Evolutionary conservation across 2,888 invertebrate genomes (phyloP).

Genomic region (Rhagonycha fulva): DNA sequence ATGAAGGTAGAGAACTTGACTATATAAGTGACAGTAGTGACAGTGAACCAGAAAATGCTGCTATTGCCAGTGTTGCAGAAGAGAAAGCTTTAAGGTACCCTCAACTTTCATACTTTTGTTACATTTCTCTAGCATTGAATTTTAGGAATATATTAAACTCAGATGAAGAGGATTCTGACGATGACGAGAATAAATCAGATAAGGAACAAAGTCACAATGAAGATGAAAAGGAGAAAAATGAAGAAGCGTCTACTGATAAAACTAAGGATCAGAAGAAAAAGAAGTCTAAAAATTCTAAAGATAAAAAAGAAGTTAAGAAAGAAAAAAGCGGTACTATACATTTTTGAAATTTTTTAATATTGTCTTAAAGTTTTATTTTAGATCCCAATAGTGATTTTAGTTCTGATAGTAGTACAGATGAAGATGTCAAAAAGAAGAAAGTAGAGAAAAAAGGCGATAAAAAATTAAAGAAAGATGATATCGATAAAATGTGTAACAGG

Average conservation of each 20-base stretch:
- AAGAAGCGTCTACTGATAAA: constrained; percentile 64
- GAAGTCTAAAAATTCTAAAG: constrained; percentile 61
- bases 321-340: constrained; percentile 57
- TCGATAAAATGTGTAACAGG: constrained; percentile 53
- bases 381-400: constrained; percentile 74
- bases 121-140: neutral
- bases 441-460: constrained; percentile 47
- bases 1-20: constrained; percentile 92
- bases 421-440: constrained; percentile 68
- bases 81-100: constrained; percentile 63
- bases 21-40: constrained; percentile 84
- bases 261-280: constrained; percentile 66
- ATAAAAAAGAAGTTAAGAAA: constrained; percentile 64
- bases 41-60: constrained; percentile 80
- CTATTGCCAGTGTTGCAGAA: constrained; percentile 76
- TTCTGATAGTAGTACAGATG: constrained; percentile 71
- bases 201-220: constrained; percentile 71
- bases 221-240: constrained; percentile 71
- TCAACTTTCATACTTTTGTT: neutral
- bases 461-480: constrained; percentile 51
- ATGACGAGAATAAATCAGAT: constrained; percentile 78
- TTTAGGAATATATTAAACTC: constrained; percentile 64
- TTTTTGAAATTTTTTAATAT: neutral
- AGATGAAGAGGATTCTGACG: constrained; percentile 86
- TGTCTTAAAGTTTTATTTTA: constrained; percentile 39